A percentile compares a stretch with the other conserved stretches of the same genome.
Evolutionary conservation across 1,140 invertebrate species (phyloP).

Genomic region (Drosophila arawakana): DNA sequence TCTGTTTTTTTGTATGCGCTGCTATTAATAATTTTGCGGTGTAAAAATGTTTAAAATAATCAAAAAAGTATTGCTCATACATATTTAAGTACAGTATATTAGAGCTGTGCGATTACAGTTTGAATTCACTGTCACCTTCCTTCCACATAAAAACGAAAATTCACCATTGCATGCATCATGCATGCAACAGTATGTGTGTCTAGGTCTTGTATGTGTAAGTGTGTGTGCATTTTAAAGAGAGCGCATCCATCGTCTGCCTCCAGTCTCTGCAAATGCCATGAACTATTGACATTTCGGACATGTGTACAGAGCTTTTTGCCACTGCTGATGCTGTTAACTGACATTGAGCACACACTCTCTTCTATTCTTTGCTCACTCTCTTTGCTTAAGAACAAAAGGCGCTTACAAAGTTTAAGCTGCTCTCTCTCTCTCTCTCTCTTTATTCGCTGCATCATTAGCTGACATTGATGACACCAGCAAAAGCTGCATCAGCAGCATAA

Average conservation of each 20-base stretch:
- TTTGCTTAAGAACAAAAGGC: not conserved
- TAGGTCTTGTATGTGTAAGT: constrained; percentile 2
- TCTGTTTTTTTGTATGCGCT: not conserved
- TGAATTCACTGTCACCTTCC: too few relatives aligned
- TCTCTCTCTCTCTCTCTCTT: not conserved
- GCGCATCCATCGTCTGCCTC: not conserved
- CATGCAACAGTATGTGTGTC: not conserved
- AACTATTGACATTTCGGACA: constrained; percentile 44
- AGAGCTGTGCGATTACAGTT: too few relatives aligned
- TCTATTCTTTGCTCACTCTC: constrained; percentile 2
- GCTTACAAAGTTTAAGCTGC: constrained; percentile 7
- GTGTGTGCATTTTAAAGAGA: constrained; percentile 9
- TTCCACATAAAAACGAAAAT: not conserved
- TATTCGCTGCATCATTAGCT: constrained; percentile 33
- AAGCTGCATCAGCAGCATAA: constrained; percentile 46
- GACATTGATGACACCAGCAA: constrained; percentile 38
- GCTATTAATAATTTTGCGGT: not conserved
- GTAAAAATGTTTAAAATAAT: not conserved
- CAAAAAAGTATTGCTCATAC: not conserved
- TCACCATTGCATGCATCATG: constrained; percentile 22
- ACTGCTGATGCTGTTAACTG: constrained; percentile 19
- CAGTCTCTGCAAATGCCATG: constrained; percentile 34
- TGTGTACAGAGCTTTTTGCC: constrained; percentile 16
- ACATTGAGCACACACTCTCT: constrained; percentile 31
- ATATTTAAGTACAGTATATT: not conserved